These are phyloP conservation scores for Eidolon dupreanum DNA, from an alignment of 2,797 vertebrate species.

Conservation along the genomic window DNA sequence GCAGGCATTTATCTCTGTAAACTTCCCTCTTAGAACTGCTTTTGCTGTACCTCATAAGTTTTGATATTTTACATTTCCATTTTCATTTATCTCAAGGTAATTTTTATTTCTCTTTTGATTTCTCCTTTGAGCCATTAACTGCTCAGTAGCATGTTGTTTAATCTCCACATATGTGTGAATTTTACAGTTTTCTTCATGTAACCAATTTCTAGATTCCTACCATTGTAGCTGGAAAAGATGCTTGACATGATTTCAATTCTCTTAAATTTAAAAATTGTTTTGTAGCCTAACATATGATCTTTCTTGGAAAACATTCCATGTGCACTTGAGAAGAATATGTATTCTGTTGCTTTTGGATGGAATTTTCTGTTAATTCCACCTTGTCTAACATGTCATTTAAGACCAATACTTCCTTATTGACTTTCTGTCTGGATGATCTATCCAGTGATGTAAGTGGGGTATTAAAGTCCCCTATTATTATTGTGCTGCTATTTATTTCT, in stretches of 20 bases:
- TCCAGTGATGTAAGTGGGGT: background rate
- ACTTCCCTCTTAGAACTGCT: background rate
- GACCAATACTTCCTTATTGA: background rate
- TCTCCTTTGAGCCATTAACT: background rate
- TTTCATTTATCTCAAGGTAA: background rate
- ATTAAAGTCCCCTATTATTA: background rate
- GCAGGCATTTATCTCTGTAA: background rate
- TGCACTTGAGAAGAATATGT: background rate
- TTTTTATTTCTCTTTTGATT: background rate
- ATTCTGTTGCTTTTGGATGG: background rate
- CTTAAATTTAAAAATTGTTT: background rate
- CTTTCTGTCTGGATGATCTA: background rate
- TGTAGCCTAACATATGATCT: background rate
- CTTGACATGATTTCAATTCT: background rate
- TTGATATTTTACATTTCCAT: background rate
- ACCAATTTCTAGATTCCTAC: background rate
- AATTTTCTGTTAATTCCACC: background rate
- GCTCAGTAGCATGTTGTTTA: background rate
- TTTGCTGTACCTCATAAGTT: background rate
- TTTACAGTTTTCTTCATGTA: background rate
- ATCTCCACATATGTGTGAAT: background rate
- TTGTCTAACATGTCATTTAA: background rate
- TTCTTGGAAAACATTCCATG: background rate
- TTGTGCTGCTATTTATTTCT: background rate
- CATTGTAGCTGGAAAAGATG: background rate